Base-by-base conservation (phyloP, 2,797 vertebrate genomes). In the Serranus cabrilla region DNA sequence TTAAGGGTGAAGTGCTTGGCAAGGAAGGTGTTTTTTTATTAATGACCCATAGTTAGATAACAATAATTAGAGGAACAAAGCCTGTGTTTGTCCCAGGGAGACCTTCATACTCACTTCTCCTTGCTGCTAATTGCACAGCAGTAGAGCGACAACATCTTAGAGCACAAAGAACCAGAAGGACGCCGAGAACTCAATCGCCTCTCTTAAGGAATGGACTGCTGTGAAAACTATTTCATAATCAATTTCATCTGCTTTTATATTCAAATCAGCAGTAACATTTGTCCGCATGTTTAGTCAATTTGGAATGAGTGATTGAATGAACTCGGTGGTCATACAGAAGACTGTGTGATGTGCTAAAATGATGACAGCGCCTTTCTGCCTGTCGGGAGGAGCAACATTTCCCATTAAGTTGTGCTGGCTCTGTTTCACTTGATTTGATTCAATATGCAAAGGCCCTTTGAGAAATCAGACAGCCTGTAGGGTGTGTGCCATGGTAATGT, bases 371-470 rank as follows among this genome's bases (percentile, higher is more conserved):
- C 23, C 69, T 76, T 76, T 71, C 75, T 77, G 81, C 55, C 65
- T 83, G 84, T 82, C 67, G 40, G 80, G 81, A 88, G 69, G 71
- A 89, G 83, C 81, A 80, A 68, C 67, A 61, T 81, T 87, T 86
- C 86, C 83, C 80, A 91, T 86, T 80, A 83, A 65, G 64, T 70
- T 77, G 58, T 47, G 68, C 83, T 74, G 79, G 65, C 71, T 91
- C 43, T 70, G 80, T 85, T 92, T 88, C 89, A 83, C 81, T 86
- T 81, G 76, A 88, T 89, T 87, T 87, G 82, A 91, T 92, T 91
- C 72, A 87, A 87, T 90, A 87, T 89, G 82, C 81, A 76, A 65
- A 83, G 80, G 81, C 82, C 87, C 90, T 89, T 63, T 84, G 86
- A 90, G 83, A 85, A 85, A 86, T 81, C 78, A 78, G 64, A 81